A percentile compares a stretch with the other conserved stretches of the same genome.
phyloP scores from a whole-genome alignment of 2,113 vertebrate species.

The Aegotheles bennettii region DNA sequence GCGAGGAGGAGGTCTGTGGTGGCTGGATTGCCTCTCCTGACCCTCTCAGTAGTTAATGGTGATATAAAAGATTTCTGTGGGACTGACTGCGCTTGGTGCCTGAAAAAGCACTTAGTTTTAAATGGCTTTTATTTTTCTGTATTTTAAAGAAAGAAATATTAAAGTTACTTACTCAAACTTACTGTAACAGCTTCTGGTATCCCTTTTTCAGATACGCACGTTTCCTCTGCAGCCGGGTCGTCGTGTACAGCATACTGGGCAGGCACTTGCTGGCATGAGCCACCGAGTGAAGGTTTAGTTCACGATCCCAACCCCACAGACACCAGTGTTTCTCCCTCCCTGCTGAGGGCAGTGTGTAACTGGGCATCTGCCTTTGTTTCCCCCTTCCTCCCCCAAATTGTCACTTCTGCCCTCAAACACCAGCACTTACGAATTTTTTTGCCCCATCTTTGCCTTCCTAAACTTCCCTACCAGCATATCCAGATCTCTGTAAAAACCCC shows the following conservation, averaged over 20 bases:
- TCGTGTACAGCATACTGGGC: neutral
- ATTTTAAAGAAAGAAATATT: neutral
- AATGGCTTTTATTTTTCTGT: neutral
- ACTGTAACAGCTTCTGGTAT: neutral
- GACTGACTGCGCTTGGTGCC: neutral
- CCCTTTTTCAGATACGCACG: rapidly evolving
- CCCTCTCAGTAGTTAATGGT: neutral
- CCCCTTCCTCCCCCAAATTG: too few relatives aligned
- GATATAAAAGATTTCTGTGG: neutral
- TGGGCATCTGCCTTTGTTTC: neutral
- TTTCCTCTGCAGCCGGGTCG: rapidly evolving
- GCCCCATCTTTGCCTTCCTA: neutral
- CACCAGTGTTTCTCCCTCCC: too few relatives aligned
- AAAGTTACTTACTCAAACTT: neutral
- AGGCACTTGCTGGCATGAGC: neutral
- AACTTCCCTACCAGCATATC: neutral
- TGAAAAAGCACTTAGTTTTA: neutral
- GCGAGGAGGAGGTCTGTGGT: neutral
- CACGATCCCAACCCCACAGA: neutral
- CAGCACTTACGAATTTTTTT: neutral
- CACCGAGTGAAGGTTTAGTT: neutral
- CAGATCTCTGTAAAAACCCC: neutral
- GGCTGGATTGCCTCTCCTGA: neutral
- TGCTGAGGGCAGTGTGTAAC: neutral
- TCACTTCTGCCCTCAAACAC: neutral